Conservation (phyloP, 2,888 invertebrate species). For the Resseliella maxima region DNA sequence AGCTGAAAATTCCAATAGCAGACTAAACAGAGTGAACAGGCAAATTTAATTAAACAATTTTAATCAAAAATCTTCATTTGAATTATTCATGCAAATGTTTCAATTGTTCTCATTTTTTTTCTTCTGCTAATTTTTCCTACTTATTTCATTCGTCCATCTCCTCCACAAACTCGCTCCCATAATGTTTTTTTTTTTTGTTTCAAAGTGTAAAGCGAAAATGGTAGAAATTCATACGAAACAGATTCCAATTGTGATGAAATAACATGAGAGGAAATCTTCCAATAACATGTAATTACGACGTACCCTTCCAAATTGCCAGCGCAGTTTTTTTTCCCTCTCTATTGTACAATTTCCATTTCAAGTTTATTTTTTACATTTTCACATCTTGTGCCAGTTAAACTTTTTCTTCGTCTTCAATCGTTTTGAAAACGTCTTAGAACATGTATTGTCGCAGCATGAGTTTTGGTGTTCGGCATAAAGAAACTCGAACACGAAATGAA, state of each 20-base stretch:
- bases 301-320: constrained; percentile 31
- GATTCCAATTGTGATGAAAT: neutral
- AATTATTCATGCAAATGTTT: constrained; percentile 39
- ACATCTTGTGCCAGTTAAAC: neutral
- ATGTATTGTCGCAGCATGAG: neutral
- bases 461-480: neutral
- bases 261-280: constrained; percentile 5
- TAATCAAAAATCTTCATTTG: constrained; percentile 48
- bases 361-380: neutral
- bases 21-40: neutral
- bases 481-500: constrained; percentile 28
- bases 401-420: neutral
- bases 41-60: constrained; percentile 44
- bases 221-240: neutral
- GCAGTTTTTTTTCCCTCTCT: neutral
- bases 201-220: neutral
- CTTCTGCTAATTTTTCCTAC: too few relatives aligned
- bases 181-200: neutral
- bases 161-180: neutral
- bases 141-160: neutral
- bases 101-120: neutral
- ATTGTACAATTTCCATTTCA: constrained; percentile 13
- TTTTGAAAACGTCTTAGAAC: neutral
- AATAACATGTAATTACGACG: constrained; percentile 23
- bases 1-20: constrained; percentile 29